A percentile compares a stretch with the other conserved stretches of the same genome.
Evolutionary conservation across 1,140 invertebrate genomes (phyloP).

Genomic region (Teleopsis dalmanni): DNA sequence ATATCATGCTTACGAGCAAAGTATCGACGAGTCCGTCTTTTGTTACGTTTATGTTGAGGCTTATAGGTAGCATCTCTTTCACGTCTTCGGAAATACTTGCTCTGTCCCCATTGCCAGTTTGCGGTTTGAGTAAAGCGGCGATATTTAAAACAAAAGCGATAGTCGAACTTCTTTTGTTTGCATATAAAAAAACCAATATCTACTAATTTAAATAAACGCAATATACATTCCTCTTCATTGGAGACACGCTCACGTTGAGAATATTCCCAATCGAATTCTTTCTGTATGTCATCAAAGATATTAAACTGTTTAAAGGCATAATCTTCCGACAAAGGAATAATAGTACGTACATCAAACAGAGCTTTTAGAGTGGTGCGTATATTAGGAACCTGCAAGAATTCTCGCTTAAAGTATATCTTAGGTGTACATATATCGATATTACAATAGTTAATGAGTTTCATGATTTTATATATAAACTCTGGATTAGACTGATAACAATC

Average conservation of each 20-base stretch:
- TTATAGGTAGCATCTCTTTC: constrained; percentile 35
- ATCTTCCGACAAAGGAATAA: constrained; percentile 64
- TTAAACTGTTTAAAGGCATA: constrained; percentile 60
- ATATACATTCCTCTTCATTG: constrained; percentile 56
- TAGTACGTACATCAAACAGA: constrained; percentile 48
- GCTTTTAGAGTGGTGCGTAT: constrained; percentile 32
- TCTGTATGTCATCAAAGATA: constrained; percentile 57
- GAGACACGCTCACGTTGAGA: constrained; percentile 52
- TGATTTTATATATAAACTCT: constrained; percentile 52
- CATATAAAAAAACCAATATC: constrained; percentile 56
- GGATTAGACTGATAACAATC: constrained; percentile 55
- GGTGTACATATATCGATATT: constrained; percentile 48
- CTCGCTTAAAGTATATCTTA: constrained; percentile 42
- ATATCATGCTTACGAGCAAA: constrained; percentile 40
- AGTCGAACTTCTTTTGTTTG: constrained; percentile 43
- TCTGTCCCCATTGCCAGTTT: constrained; percentile 52
- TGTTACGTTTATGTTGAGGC: constrained; percentile 38
- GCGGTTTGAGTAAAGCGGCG: constrained; percentile 55
- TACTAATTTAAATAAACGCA: constrained; percentile 62
- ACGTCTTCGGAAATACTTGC: constrained; percentile 40
- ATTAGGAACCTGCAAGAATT: constrained; percentile 30
- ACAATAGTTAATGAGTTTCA: constrained; percentile 53
- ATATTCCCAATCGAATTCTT: constrained; percentile 59
- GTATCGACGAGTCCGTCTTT: constrained; percentile 46
- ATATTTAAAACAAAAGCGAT: constrained; percentile 40